A percentile compares a stretch with the other conserved stretches of the same genome.
phyloP scores from a whole-genome alignment of 1,140 invertebrate species.

The Papilio dardanus region DNA sequence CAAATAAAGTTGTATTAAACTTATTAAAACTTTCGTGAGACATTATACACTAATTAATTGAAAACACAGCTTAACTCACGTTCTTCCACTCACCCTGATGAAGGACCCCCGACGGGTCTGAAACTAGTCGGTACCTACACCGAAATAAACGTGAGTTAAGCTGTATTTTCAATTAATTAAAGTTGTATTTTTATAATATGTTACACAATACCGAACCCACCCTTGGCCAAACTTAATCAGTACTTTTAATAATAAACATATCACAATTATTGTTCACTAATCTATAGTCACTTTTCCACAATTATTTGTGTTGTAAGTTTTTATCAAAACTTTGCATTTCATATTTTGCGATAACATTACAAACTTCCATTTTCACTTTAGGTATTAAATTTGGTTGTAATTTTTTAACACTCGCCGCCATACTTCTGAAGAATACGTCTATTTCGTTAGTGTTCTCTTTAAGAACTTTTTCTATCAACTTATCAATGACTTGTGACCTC shows the following conservation, averaged over 20 bases:
- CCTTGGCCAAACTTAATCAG: neutral
- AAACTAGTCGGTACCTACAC: too few relatives aligned
- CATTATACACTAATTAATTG: too few relatives aligned
- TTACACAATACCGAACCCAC: neutral
- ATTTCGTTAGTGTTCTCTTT: constrained; percentile 78
- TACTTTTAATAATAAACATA: neutral
- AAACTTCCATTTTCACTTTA: constrained; percentile 80
- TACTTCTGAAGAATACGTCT: constrained; percentile 77
- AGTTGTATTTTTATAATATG: neutral
- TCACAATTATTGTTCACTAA: constrained; percentile 14
- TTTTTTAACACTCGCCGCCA: constrained; percentile 78
- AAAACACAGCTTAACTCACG: too few relatives aligned
- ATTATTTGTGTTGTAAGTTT: constrained; percentile 42
- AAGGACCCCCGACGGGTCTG: too few relatives aligned
- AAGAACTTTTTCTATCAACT: constrained; percentile 72
- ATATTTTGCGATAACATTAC: constrained; percentile 79
- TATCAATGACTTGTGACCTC: constrained; percentile 69
- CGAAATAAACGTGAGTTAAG: too few relatives aligned
- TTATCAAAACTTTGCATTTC: constrained; percentile 79
- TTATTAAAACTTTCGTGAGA: too few relatives aligned
- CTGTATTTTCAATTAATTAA: too few relatives aligned
- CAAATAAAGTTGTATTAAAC: too few relatives aligned
- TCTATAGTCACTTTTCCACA: constrained; percentile 6
- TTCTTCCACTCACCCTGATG: too few relatives aligned
- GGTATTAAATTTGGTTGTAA: constrained; percentile 77